These are phyloP conservation scores for Electrona antarctica DNA, from an alignment of 2,113 vertebrate genomes.

Conservation along the genomic window DNA sequence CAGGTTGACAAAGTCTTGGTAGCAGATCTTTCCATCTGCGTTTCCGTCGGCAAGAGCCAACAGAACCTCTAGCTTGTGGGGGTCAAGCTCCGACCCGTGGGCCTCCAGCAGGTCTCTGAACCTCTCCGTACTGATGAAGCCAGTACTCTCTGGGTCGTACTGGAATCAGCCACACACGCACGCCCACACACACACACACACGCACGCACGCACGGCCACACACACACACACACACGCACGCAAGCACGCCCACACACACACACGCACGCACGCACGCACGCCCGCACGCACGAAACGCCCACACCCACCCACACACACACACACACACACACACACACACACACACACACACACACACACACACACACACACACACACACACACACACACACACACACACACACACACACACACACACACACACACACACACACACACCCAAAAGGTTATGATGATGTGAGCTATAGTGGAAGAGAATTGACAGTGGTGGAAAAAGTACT, in stretches of 20 bases:
- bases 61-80: constrained; percentile 94
- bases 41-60: constrained; percentile 93
- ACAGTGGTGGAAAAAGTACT: no score
- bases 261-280: no score
- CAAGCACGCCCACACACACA: constrained; percentile 10
- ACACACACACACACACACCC: constrained; percentile 42
- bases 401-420: constrained; percentile 42
- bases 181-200: constrained; percentile 42
- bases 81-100: constrained; percentile 90
- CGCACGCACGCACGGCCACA: constrained; percentile 19
- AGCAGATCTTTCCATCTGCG: constrained; percentile 92
- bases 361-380: constrained; percentile 47
- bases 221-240: constrained; percentile 21
- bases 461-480: no score
- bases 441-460: no score
- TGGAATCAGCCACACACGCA: constrained; percentile 62
- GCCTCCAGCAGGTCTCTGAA: constrained; percentile 90
- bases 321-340: constrained; percentile 46
- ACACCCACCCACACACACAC: no score
- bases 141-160: constrained; percentile 92
- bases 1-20: constrained; percentile 97
- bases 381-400: constrained; percentile 47
- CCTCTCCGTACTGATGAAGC: constrained; percentile 93
- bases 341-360: constrained; percentile 47
- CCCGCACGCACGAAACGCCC: no score